Conservation (phyloP, 1,140 invertebrate genomes). For the Globodera rostochiensis region DNA sequence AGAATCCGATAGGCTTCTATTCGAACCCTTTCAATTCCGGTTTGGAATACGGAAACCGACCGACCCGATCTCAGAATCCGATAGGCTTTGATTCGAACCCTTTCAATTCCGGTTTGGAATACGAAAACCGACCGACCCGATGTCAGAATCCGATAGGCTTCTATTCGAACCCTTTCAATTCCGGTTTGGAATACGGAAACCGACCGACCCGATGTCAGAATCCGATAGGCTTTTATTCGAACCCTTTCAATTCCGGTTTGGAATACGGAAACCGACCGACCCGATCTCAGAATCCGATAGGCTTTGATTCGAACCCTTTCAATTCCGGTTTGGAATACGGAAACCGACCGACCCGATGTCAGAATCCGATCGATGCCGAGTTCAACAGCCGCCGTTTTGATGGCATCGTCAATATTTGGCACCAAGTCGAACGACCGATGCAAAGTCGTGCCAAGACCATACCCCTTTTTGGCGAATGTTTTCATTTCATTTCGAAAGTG, state of each 20-base stretch:
- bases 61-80: slow-evolving; percentile 34
- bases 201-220: slow-evolving; percentile 30
- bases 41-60: not conserved
- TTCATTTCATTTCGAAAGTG: no score
- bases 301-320: no score
- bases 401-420: slow-evolving; percentile 27
- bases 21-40: no score
- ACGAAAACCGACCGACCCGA: no score
- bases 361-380: slow-evolving; percentile 35
- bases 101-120: no score
- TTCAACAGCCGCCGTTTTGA: slow-evolving; percentile 12
- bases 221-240: slow-evolving; percentile 17
- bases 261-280: not conserved
- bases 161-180: no score
- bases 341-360: slow-evolving; percentile 21
- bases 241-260: no score
- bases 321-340: no score
- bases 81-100: slow-evolving; percentile 6
- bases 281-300: slow-evolving; percentile 25
- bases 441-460: slow-evolving; percentile 28
- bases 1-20: no score
- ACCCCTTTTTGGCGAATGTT: not conserved
- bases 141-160: no score
- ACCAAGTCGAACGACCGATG: slow-evolving; percentile 37
- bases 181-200: no score